Base-by-base conservation (phyloP, 2,113 vertebrate species). In the Bubalus kerabau region DNA sequence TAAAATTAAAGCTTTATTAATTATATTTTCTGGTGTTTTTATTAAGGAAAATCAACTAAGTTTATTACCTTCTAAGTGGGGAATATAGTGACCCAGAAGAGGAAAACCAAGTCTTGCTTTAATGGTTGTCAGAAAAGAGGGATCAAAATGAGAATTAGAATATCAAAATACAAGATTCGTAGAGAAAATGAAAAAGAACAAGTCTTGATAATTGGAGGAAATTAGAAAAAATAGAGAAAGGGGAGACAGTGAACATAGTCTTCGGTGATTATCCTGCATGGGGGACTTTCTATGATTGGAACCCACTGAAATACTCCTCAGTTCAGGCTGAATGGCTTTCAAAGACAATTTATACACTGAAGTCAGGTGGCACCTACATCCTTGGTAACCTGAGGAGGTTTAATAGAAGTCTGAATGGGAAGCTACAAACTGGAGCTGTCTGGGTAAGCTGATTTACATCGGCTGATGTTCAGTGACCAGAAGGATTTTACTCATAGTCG, bases 1-100 rank as follows among this genome's bases (percentile, higher is more conserved):
- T 80, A 87, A 84, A 94, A 62, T 54, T 59, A 64, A 90, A 86
- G 8, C 80, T n/a, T 67, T 52, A 74, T 24, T 67, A 52, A 96
- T 60, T 64, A 2, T 67, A 76, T 88, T 86, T 62, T 54, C 24
- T 90, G 43, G 6, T 74, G 50, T 48, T 94, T 91, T 89, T 87
- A 89, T 76, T 94, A 87, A 64, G 40, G 9, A 67, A 94, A 83
- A 46, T 64, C 28, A 94, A 46, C 54, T 54, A n/a, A 94, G 19
- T 85, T 71, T 87, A 32, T 67, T 50, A 64, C 0, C 6, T 88
- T 43, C 17, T 90, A 80, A 52, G 57, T 60, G 30, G 19, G 10
- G 54, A 71, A n/a, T 64, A 78, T 5, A 90, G 48, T 76, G 11
- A 85, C 1, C 56, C 17, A 88, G 46, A 78, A 74, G 26, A 87